Percentiles rank a stretch among this genome's conserved stretches.
Conservation (phyloP, 1,140 invertebrate genomes). For the Sinella curviseta region DNA sequence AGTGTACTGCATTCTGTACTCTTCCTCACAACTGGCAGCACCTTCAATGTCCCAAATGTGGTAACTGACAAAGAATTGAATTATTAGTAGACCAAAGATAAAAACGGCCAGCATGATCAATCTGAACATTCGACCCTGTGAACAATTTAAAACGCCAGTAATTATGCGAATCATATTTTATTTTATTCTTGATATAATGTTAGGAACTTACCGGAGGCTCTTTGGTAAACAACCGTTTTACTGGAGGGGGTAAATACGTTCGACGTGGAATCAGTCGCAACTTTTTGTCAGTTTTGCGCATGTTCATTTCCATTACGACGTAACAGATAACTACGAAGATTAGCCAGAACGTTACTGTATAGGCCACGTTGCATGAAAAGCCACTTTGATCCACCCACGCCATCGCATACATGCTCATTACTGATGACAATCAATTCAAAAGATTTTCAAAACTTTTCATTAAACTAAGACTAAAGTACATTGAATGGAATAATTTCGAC, state of each 20-base stretch:
- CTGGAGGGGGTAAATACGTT: conserved; percentile 30
- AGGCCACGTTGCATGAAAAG: conserved; percentile 16
- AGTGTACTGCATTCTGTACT: too few relatives aligned
- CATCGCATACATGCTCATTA: conserved; percentile 26
- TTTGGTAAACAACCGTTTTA: conserved; percentile 18
- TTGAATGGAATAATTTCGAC: too few relatives aligned
- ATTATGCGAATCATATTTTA: neutral
- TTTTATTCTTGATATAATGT: neutral
- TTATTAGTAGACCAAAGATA: neutral
- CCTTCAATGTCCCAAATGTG: neutral
- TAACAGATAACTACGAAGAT: conserved; percentile 11
- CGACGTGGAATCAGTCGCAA: conserved; percentile 14
- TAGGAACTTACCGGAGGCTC: conserved; percentile 23
- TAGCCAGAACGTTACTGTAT: neutral
- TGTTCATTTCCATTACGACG: conserved; percentile 16
- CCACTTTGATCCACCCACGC: conserved; percentile 18
- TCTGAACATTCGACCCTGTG: conserved; percentile 15
- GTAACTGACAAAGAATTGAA: conserved; percentile 1
- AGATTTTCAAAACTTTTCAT: too few relatives aligned
- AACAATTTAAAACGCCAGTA: neutral
- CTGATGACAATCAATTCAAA: conserved; percentile 27
- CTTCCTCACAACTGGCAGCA: neutral
- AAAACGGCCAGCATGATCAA: conserved; percentile 21
- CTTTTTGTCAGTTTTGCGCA: conserved; percentile 16
- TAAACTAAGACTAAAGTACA: too few relatives aligned